These are phyloP conservation scores for Andricus curvator DNA, from an alignment of 2,888 invertebrate species.

Conservation along the genomic window DNA sequence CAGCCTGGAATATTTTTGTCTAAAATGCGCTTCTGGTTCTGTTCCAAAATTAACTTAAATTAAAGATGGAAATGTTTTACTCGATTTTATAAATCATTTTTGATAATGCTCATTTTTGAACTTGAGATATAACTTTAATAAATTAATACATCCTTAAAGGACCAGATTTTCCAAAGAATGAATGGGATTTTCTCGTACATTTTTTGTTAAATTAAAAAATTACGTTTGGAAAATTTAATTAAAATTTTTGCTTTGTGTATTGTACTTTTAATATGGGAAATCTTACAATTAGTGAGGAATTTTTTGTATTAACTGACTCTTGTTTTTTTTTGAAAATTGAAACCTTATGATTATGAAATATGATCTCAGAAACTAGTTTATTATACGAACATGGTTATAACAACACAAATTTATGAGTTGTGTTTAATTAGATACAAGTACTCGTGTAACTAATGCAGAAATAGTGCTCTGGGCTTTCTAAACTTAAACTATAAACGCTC, in stretches of 20 bases:
- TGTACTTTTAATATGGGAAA: neutral
- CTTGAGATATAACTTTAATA: no score
- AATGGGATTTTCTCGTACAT: no score
- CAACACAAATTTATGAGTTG: conserved; percentile 5
- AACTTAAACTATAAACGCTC: neutral
- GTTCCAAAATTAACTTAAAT: no score
- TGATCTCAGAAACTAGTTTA: neutral
- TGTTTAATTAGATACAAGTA: conserved; percentile 5
- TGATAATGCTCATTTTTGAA: no score
- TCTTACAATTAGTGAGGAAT: neutral
- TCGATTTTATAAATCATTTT: no score
- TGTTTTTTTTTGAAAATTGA: conserved; percentile 1
- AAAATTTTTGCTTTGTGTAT: neutral
- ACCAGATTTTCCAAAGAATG: no score
- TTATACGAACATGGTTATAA: conserved; percentile 8
- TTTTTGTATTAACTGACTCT: neutral
- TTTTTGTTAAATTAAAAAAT: no score
- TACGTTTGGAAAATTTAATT: no score
- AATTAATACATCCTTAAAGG: no score
- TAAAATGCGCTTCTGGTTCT: no score
- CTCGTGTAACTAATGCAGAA: neutral
- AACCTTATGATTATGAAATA: conserved; percentile 4
- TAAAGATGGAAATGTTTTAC: no score
- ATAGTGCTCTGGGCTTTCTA: neutral
- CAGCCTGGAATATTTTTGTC: no score